Evolutionary conservation across 1,140 invertebrate genomes (phyloP), one percentile per base, ranked within the genome.

Genomic region (Tetragonula clypearis): DNA sequence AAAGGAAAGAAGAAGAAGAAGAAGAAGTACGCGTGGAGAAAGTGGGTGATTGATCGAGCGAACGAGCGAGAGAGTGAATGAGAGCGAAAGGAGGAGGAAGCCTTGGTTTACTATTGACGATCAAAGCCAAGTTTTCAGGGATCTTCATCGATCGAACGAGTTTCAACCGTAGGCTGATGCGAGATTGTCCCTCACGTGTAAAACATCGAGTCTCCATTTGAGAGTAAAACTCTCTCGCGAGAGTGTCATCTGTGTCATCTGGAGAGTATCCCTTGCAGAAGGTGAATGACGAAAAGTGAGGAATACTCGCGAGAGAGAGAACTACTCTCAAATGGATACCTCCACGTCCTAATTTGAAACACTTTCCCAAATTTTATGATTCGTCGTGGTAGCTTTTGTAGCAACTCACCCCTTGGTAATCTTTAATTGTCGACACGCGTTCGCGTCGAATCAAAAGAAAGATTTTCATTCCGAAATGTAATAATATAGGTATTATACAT

Each of bases 41-140:
- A 77, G 14, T 15, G n/a, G 15, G 8, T n/a, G 30, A n/a, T 9
- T 35, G 77, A 30, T 55, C 19, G 77, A 62, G 17, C 53, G 66
- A 41, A 35, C 23, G 68, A 69, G 1, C 73, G 56, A 62, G 15
- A 19, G 78, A 26, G n/a, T n/a, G 21, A 79, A 17, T 15, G 15
- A 17, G 2, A 66, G 26, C n/a, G 41, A 8, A 41, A 14, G 1
- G n/a, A 26, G n/a, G 49, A 23, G 30, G 11, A 12, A 53, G 23
- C 15, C 17, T 82, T 73, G 71, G 55, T 68, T 85, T 78, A 65
- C 26, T 56, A n/a, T 74, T 69, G 30, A 83, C 75, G 26, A 65
- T 60, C 19, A 82, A 55, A 17, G 30, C 26, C 12, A 56, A 14
- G 0, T 73, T 65, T 82, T 23, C 41, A 23, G 8, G 21, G n/a